phyloP scores from a whole-genome alignment of 2,113 vertebrate species.

The cattle (Bos taurus) region DNA sequence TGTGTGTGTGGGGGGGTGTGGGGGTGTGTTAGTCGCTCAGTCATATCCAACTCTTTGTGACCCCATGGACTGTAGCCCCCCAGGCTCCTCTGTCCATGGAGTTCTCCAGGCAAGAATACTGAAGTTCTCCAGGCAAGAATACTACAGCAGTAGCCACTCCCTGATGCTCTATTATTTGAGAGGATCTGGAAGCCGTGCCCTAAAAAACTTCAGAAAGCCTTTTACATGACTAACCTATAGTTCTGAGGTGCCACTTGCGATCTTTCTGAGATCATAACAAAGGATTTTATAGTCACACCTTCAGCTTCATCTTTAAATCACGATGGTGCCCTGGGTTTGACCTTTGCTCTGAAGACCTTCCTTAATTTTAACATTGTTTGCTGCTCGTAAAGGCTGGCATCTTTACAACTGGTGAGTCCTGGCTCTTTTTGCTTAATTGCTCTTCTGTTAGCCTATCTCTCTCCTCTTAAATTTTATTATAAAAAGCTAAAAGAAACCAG shows the following conservation, averaged over 20 bases:
- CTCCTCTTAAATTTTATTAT: neutral
- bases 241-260: neutral
- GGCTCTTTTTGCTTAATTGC: neutral
- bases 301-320: neutral
- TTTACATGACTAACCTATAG: neutral
- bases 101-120: neutral
- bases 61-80: neutral
- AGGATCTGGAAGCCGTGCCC: neutral
- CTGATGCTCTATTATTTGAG: neutral
- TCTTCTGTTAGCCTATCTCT: neutral
- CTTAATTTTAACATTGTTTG: neutral
- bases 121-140: neutral
- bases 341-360: neutral
- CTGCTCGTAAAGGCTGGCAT: neutral
- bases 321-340: neutral
- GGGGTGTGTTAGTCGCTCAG: rapidly evolving
- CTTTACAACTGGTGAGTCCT: neutral
- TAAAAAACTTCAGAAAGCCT: neutral
- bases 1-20: neutral
- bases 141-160: neutral
- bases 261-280: neutral
- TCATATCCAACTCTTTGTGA: neutral
- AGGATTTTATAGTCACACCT: neutral
- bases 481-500: neutral
- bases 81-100: neutral